Percentiles rank a stretch among this genome's conserved stretches.
Conservation (phyloP, 1,140 invertebrate species). For the Penaeus indicus region DNA sequence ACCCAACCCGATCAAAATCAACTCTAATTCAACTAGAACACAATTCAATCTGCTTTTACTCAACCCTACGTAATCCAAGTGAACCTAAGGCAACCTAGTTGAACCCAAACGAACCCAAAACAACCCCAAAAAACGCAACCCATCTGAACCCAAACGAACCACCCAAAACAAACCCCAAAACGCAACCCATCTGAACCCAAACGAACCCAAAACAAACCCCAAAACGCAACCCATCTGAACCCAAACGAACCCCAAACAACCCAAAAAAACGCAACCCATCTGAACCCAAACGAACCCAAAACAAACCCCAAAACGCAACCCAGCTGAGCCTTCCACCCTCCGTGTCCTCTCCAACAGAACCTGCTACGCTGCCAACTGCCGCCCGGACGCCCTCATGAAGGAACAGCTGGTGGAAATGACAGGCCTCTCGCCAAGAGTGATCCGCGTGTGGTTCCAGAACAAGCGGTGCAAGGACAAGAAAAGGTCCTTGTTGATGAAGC, state of each 20-base stretch:
- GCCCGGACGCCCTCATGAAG: constrained; percentile 99
- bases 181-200: not conserved
- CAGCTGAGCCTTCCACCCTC: not conserved
- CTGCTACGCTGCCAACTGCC: constrained; percentile 96
- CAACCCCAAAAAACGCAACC: no score
- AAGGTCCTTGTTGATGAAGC: constrained; percentile 95
- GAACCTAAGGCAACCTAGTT: no score
- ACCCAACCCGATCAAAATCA: no score
- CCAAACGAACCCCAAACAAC: no score
- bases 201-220: no score
- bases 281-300: not conserved
- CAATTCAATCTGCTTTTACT: not conserved
- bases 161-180: no score
- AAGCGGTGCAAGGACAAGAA: constrained; percentile 99
- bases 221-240: no score
- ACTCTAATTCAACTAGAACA: no score
- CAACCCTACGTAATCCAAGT: not conserved
- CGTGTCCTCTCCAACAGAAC: constrained; percentile 70
- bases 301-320: not conserved
- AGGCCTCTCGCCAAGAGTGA: constrained; percentile 92
- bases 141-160: no score
- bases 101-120: no score
- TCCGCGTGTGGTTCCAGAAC: constrained; percentile 99
- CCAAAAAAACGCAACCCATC: no score
- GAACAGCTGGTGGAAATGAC: constrained; percentile 99